Conservation (phyloP, 2,113 vertebrate species). For the Paratilapia polleni region DNA sequence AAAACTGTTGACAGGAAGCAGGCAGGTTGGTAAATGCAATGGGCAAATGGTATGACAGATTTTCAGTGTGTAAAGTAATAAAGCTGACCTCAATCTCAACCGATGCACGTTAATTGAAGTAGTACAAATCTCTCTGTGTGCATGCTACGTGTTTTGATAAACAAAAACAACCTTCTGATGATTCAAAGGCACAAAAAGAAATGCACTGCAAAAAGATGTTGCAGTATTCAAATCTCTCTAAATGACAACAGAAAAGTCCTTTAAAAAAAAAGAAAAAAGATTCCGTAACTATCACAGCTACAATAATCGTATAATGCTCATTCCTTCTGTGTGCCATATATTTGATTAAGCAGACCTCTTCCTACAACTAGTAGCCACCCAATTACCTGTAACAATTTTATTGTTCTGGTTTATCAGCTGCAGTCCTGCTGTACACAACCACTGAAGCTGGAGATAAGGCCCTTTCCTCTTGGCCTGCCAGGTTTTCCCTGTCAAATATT, state of each 20-base stretch:
- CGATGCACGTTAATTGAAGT: too few relatives aligned
- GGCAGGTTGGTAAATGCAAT: neutral
- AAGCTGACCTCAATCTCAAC: neutral
- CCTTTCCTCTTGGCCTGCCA: conserved; percentile 58
- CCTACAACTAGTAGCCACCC: neutral
- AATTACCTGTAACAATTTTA: neutral
- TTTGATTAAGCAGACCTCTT: neutral
- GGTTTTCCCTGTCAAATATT: conserved; percentile 78
- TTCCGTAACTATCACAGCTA: neutral
- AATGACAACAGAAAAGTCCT: neutral
- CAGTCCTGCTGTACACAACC: conserved; percentile 35
- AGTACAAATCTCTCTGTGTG: too few relatives aligned
- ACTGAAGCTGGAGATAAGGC: conserved; percentile 59
- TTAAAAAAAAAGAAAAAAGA: neutral
- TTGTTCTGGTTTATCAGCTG: conserved; percentile 42
- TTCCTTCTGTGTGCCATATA: neutral
- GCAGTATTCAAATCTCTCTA: neutral
- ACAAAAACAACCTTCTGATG: neutral
- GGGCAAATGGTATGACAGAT: neutral
- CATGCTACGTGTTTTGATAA: neutral
- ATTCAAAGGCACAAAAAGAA: neutral
- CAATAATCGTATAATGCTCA: neutral
- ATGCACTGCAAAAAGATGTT: neutral
- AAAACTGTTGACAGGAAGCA: neutral
- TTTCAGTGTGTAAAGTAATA: neutral